These are phyloP conservation scores for Sisor rabdophorus DNA, from an alignment of 2,113 vertebrate genomes.

Conservation along the genomic window DNA sequence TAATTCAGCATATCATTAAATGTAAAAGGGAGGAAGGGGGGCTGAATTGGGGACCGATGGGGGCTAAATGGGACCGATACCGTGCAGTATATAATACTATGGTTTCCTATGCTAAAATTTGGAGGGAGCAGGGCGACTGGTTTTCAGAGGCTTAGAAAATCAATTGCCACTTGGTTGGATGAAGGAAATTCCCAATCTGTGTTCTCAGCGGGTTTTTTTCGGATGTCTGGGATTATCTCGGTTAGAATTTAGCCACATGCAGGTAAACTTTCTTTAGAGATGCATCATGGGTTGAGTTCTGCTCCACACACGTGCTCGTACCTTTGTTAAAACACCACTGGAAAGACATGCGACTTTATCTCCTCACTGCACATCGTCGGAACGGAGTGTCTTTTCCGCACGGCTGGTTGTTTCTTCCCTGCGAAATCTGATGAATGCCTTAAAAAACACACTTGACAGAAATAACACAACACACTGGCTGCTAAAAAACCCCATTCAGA, in stretches of 20 bases:
- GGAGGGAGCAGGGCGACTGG: background rate
- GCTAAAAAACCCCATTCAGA: background rate
- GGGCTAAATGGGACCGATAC: too few relatives aligned
- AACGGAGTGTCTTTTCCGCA: background rate
- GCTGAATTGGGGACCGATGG: too few relatives aligned
- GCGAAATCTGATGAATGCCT: background rate
- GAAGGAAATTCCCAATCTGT: conserved; percentile 36
- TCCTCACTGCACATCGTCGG: background rate
- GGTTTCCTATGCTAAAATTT: background rate
- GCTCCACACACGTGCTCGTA: background rate
- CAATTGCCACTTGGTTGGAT: conserved; percentile 17
- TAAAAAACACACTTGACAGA: background rate
- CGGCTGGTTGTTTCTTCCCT: background rate
- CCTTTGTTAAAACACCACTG: background rate
- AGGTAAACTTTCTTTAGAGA: conserved; percentile 2
- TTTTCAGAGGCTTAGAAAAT: conserved; percentile 7
- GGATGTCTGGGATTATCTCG: conserved; percentile 41
- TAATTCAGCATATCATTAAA: too few relatives aligned
- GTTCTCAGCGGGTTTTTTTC: conserved; percentile 31
- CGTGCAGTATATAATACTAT: background rate
- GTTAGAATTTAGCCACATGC: conserved; percentile 13
- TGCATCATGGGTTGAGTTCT: background rate
- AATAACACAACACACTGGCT: background rate
- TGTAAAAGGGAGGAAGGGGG: too few relatives aligned
- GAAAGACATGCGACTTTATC: background rate